Evolutionary conservation across 1,140 invertebrate genomes (phyloP), one percentile per base, ranked within the genome.

Genomic region (Danaus melanippus): DNA sequence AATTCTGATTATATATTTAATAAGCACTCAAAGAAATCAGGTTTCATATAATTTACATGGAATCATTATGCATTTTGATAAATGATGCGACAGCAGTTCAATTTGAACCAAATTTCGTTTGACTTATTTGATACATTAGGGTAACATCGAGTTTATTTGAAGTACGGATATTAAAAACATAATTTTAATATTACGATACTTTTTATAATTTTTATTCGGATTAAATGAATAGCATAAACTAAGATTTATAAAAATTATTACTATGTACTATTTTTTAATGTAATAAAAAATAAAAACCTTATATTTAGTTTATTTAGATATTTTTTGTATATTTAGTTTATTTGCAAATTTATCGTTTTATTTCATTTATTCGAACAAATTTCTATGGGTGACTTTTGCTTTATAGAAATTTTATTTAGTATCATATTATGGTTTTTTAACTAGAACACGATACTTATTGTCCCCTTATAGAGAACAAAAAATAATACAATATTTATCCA

Each of bases 401-500:
- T 32, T 32, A 32, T 32, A 32, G 2, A 32, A 32, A n/a, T n/a
- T n/a, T 5, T 0, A 32, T 32, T 32, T 0, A 32, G 21, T 32
- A 32, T 32, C 21, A 4, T 1, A 32, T 32, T 32, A 32, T 32
- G 21, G 6, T 32, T 32, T 32, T 32, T 32, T 2, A 32, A 32
- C 21, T 8, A 32, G 21, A 32, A 32, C 21, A 32, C 21, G 7
- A 32, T 32, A 32, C 21, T 21, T 12, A 66, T 61, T 50, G 65
- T 67, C 69, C 74, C 69, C 63, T 45, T 46, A 56, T 51, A 50
- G 50, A 45, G 51, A 66, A 65, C 64, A 74, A 83, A 79, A 76
- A 77, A 74, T 73, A 70, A 69, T 74, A 77, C 74, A 80, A 83
- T 80, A 83, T 80, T 83, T 82, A 82, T 80, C 79, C 79, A 83